Base-by-base conservation (phyloP, 2,888 invertebrate species). In the Cerastis leucographa region DNA sequence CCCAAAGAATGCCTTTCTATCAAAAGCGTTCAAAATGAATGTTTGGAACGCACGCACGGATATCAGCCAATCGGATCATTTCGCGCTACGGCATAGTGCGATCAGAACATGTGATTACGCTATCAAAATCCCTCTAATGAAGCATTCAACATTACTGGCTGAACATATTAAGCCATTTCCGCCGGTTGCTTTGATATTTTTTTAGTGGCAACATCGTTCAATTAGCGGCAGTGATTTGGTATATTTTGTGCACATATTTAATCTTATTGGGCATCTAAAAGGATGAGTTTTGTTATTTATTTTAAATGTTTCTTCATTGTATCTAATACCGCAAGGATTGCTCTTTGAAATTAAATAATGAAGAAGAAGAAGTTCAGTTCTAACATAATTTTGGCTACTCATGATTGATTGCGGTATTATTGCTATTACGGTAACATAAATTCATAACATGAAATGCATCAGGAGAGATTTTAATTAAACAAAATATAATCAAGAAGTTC, bases 221-320 rank as follows among this genome's bases (percentile, higher is more conserved):
- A 96, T 95, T 95, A 95, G 90, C 87, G 85, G 88, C 90, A 91
- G 93, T 96, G 95, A 96, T 93, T 92, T 90, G 91, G 89, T 92
- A 92, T 91, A 93, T 93, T 93, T 89, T 89, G 87, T 86, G 84
- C 81, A 85, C 84, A 87, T 61, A 74, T 76, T 90, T 89, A 90
- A 89, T 92, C 90, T 89, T 89, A 90, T 90, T 90, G 82, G 82
- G 81, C 85, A 90, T 90, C 88, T 85, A 76, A 84, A 90, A 90
- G 84, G 89, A 87, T 86, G 83, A 76, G 79, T 82, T 81, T 83
- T 85, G 85, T 87, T 89, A 88, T 86, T 82, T 67, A 78, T 65
- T 78, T 82, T 81, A 74, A 70, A 77, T 80, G 67, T 71, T 35
- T 75, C 65, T 74, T 81, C 56, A 82, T 73, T 71, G 64, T 76